Base-by-base conservation (phyloP, 2,797 vertebrate genomes). In the Neoniphon sammara region DNA sequence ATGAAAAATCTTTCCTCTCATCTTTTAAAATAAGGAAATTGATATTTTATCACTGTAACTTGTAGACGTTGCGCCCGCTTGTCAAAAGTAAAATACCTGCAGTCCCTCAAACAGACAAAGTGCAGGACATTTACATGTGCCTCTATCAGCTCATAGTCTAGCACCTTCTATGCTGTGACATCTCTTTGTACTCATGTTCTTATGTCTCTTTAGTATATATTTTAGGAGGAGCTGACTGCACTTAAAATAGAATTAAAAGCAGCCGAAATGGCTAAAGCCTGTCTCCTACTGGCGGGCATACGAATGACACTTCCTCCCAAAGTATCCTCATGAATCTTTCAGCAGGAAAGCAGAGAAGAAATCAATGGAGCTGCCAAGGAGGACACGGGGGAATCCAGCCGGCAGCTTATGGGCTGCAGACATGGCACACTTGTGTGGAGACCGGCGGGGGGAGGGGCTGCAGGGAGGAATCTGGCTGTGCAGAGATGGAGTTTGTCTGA, bases 311-410 rank as follows among this genome's bases (percentile, higher is more conserved):
- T 27, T 77, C 66, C n/a, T 68, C 31, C 58, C 31, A 34, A 30
- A 62, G 65, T 52, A 58, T 49, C 14, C 69, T 88, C 84, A 89
- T 91, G 83, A 74, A 91, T 93, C 73, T 91, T 92, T 92, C 85
- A 93, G 47, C 65, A 87, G 85, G 64, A 67, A 66, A 66, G 61
- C 23, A 68, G 57, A 87, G 86, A 81, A 50, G 70, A 75, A 89
- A 91, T 92, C 90, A 86, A 88, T 91, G 83, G 77, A 82, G 68
- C 80, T 84, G 85, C 80, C 87, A 82, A 63, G 74, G 66, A 81
- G 76, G 73, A 80, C 90, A 87, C 88, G 75, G 81, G 90, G 91
- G 90, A 91, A 85, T 87, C 79, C 81, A 87, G 84, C 73, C 57
- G 34, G 18, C 85, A 52, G 80, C 82, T 89, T 88, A 89, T 77